These are phyloP conservation scores for Pocillopora grandis DNA, from an alignment of 92 coral and sea anemone genomes.

Conservation along the genomic window DNA sequence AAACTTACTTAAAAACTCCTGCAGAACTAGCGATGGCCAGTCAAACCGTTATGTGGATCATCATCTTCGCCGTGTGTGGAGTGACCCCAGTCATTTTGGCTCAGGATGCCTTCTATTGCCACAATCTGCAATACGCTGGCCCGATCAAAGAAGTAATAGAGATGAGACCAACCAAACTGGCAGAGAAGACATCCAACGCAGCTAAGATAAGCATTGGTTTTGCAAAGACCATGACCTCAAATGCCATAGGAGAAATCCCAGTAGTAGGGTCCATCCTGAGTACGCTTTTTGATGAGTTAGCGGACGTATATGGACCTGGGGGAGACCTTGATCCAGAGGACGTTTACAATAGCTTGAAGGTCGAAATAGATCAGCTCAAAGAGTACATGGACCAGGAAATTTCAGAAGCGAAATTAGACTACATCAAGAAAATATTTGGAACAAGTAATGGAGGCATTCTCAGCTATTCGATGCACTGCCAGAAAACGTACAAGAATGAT, in stretches of 20 bases:
- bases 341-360: constrained; percentile 26
- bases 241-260: constrained; percentile 1
- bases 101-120: neutral
- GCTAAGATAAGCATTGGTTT: neutral
- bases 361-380: constrained; percentile 17
- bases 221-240: neutral
- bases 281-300: neutral
- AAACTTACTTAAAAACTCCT: too few relatives aligned
- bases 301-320: neutral
- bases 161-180: constrained; percentile 27
- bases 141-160: constrained; percentile 18
- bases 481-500: constrained; percentile 19
- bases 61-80: too few relatives aligned
- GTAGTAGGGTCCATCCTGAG: neutral
- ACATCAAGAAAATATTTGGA: constrained; percentile 15
- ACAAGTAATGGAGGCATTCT: constrained; percentile 19
- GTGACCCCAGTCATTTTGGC: too few relatives aligned
- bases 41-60: too few relatives aligned
- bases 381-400: constrained; percentile 19
- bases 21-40: too few relatives aligned
- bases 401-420: neutral
- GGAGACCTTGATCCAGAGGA: neutral
- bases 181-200: neutral
- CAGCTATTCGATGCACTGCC: constrained; percentile 25
- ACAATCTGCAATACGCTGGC: constrained; percentile 17